Percentiles rank a stretch among this genome's conserved stretches.
These are phyloP conservation scores for Eupithecia centaureata DNA, from an alignment of 2,888 invertebrate genomes.

Conservation along the genomic window DNA sequence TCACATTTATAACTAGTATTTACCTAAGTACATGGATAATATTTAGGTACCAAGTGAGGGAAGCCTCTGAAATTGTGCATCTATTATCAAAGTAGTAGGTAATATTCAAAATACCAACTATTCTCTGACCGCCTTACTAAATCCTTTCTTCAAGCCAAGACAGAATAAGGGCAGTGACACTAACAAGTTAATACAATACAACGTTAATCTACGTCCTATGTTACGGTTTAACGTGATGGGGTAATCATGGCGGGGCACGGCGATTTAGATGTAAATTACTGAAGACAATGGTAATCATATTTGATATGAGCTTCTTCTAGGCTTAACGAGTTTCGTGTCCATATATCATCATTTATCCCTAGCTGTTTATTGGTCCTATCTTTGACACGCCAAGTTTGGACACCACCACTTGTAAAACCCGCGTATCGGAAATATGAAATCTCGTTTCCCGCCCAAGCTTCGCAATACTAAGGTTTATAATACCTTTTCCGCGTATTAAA, in stretches of 20 bases:
- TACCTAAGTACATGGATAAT: too few relatives aligned
- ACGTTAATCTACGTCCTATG: constrained; percentile 63
- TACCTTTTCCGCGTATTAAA: too few relatives aligned
- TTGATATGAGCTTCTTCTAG: constrained; percentile 7
- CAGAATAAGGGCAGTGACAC: constrained; percentile 48
- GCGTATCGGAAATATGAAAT: too few relatives aligned
- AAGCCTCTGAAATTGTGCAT: neutral
- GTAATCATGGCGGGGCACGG: constrained; percentile 23
- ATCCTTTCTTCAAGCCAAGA: constrained; percentile 41
- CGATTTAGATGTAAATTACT: constrained; percentile 25
- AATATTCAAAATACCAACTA: constrained; percentile 13
- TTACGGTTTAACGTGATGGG: constrained; percentile 51
- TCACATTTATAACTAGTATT: too few relatives aligned
- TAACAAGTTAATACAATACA: constrained; percentile 62
- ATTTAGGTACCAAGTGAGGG: neutral
- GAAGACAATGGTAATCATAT: constrained; percentile 9
- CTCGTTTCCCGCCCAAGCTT: too few relatives aligned
- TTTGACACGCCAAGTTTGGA: neutral
- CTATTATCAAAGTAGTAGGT: neutral
- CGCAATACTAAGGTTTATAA: too few relatives aligned
- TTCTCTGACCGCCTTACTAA: constrained; percentile 25
- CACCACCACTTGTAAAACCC: too few relatives aligned
- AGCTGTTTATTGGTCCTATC: neutral
- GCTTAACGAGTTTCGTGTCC: constrained; percentile 6
- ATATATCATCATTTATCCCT: neutral